Evolutionary conservation across 2,113 vertebrate genomes (phyloP).

Genomic region (Vulpes lagopus): DNA sequence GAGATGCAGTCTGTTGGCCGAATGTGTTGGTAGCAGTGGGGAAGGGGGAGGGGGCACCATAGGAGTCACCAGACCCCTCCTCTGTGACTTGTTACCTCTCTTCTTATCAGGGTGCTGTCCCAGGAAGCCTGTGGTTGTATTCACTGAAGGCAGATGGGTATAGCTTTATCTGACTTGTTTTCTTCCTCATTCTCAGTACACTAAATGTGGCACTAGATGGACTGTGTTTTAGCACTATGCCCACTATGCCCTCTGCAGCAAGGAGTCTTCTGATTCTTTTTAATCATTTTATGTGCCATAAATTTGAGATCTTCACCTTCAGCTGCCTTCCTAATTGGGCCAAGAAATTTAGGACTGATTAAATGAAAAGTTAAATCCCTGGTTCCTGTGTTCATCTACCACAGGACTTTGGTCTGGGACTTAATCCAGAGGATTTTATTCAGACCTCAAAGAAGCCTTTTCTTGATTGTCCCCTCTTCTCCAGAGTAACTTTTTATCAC

Average conservation of each 20-base stretch:
- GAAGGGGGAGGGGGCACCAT: fast-evolving
- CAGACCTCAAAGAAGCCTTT: neutral
- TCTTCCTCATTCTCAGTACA: neutral
- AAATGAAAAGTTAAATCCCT: neutral
- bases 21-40: neutral
- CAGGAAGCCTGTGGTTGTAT: neutral
- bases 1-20: neutral
- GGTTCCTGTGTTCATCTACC: neutral
- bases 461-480: neutral
- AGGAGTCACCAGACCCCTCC: neutral
- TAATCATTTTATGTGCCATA: neutral
- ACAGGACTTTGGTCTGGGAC: neutral
- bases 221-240: neutral
- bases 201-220: neutral
- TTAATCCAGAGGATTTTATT: neutral
- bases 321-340: neutral
- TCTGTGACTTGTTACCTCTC: neutral
- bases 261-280: neutral
- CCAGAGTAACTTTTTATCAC: neutral
- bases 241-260: neutral
- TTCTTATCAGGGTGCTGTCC: neutral
- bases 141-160: neutral
- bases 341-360: neutral
- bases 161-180: neutral
- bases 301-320: neutral